Conservation (phyloP, 37 sponge, comb jelly and placozoan genomes). For the Geodia barretti region DNA sequence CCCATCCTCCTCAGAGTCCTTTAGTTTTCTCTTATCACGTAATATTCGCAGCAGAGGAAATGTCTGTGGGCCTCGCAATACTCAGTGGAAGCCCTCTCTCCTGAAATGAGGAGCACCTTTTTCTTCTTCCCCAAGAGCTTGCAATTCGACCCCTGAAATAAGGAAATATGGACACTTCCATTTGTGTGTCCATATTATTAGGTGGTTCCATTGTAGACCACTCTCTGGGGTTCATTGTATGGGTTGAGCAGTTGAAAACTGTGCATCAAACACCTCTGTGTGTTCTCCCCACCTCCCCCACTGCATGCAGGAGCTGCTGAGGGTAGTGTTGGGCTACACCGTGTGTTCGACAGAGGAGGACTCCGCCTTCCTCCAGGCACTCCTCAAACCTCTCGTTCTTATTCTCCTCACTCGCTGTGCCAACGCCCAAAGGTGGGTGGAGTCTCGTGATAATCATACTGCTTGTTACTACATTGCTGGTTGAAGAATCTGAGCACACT, state of each 20-base stretch:
- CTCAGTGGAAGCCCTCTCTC: neutral
- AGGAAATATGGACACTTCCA: no score
- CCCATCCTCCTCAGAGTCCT: neutral
- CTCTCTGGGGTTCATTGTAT: no score
- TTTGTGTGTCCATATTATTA: no score
- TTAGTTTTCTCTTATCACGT: neutral
- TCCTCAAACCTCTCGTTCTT: conserved; percentile 37
- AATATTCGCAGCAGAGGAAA: neutral
- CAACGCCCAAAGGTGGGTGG: conserved; percentile 59
- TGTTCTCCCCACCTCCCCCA: neutral
- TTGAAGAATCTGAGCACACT: no score
- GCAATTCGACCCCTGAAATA: no score
- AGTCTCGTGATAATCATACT: no score
- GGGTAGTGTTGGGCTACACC: conserved; percentile 38
- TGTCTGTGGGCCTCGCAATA: neutral
- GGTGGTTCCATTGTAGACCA: no score
- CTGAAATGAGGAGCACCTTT: neutral
- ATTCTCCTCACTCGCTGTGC: conserved; percentile 52
- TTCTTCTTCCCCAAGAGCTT: no score
- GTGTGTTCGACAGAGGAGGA: conserved; percentile 22
- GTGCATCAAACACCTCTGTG: no score
- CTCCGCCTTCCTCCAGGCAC: conserved; percentile 7
- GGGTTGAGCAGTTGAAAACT: no score
- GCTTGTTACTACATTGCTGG: no score
- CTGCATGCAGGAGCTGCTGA: conserved; percentile 48